phyloP scores from a whole-genome alignment of 2,113 vertebrate species.

The Ciconia boyciana region DNA sequence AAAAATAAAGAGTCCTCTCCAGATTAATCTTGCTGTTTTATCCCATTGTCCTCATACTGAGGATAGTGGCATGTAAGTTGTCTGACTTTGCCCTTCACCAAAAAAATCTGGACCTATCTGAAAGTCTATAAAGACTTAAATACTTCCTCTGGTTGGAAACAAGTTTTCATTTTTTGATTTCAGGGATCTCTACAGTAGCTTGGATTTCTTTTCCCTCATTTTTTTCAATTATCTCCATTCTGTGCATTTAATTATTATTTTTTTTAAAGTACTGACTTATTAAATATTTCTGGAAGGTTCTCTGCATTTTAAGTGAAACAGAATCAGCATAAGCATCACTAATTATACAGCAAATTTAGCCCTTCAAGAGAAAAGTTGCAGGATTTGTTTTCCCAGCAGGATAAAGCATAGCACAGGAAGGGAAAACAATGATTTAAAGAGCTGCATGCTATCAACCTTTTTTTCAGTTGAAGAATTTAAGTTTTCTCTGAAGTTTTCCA shows the following conservation, averaged over 20 bases:
- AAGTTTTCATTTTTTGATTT: background rate
- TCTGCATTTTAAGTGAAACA: background rate
- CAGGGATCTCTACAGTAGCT: background rate
- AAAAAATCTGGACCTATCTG: background rate
- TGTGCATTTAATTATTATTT: background rate
- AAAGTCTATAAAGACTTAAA: background rate
- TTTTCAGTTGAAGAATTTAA: background rate
- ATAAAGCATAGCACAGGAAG: background rate
- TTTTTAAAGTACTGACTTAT: background rate
- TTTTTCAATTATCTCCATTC: background rate
- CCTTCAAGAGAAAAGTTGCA: background rate
- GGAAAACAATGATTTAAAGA: background rate
- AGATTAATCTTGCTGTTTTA: background rate
- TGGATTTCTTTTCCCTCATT: background rate
- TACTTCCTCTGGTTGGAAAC: background rate
- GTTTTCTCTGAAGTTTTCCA: background rate
- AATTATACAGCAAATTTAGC: background rate
- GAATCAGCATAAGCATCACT: background rate
- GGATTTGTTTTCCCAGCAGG: background rate
- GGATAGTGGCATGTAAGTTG: background rate
- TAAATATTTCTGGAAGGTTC: background rate
- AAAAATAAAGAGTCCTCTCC: background rate
- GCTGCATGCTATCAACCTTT: background rate
- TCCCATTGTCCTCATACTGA: background rate
- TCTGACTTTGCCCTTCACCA: background rate